Evolutionary conservation across 1,140 invertebrate genomes (phyloP).

Genomic region (Cyrtorhinus lividipennis): DNA sequence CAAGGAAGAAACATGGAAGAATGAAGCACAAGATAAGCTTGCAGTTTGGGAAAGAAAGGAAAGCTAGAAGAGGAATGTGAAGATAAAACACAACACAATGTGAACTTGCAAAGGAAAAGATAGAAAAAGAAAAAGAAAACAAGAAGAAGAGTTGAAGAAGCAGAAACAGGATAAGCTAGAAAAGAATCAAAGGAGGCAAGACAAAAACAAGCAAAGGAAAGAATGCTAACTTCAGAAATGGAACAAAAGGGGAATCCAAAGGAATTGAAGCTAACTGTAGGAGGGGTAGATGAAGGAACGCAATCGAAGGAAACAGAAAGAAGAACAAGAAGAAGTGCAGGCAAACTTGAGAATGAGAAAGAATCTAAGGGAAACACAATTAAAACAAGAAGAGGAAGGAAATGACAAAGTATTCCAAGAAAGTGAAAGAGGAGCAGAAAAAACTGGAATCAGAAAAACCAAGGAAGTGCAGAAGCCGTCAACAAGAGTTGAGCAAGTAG

Average conservation of each 20-base stretch:
- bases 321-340: conserved; percentile 11
- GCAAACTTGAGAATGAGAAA: too few relatives aligned
- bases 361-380: too few relatives aligned
- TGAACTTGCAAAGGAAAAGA: too few relatives aligned
- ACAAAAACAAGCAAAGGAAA: conserved; percentile 9
- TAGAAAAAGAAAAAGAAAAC: too few relatives aligned
- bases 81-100: background rate
- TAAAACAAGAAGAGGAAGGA: too few relatives aligned
- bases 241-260: background rate
- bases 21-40: conserved; percentile 1
- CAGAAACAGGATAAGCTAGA: too few relatives aligned
- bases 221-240: background rate
- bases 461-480: too few relatives aligned
- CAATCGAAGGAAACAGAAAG: conserved; percentile 10
- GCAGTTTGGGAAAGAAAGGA: conserved; percentile 1
- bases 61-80: conserved; percentile 5
- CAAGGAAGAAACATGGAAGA: background rate
- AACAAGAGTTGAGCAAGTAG: too few relatives aligned
- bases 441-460: too few relatives aligned
- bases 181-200: conserved; percentile 14
- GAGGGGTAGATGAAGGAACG: conserved; percentile 2
- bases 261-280: conserved; percentile 5
- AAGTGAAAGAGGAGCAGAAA: too few relatives aligned
- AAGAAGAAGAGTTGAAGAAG: too few relatives aligned
- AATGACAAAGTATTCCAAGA: too few relatives aligned